Percentiles rank a stretch among this genome's conserved stretches.
phyloP scores from a whole-genome alignment of 2,797 vertebrate genomes.

The Acanthurus tractus region DNA sequence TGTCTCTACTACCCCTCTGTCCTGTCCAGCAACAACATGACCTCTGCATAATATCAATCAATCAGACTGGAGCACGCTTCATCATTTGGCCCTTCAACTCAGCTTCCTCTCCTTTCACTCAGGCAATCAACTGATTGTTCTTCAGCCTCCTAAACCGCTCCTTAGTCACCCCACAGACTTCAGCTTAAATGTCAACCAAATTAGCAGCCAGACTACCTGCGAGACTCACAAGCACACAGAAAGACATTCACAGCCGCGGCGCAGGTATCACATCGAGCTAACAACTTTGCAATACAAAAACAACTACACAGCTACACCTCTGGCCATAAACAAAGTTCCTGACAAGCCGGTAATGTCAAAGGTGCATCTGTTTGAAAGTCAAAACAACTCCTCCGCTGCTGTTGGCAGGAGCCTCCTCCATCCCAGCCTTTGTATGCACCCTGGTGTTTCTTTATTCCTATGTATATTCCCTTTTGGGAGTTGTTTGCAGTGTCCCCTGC shows the following conservation, averaged over 20 bases:
- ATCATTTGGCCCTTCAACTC: conserved; percentile 52
- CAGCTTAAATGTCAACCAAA: conserved; percentile 72
- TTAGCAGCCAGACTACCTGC: conserved; percentile 59
- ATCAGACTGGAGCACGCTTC: conserved; percentile 16
- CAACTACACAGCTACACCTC: conserved; percentile 8
- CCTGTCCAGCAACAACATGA: conserved; percentile 31
- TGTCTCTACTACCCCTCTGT: conserved; percentile 20
- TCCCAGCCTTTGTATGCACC: conserved; percentile 10
- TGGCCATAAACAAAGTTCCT: conserved; percentile 48
- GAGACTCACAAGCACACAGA: conserved; percentile 21
- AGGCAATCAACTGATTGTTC: conserved; percentile 70
- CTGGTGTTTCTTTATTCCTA: conserved; percentile 36
- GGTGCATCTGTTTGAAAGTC: conserved; percentile 29
- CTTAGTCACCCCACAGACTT: conserved; percentile 46
- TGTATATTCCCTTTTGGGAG: conserved; percentile 42
- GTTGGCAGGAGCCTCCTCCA: conserved; percentile 19
- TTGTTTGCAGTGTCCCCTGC: conserved; percentile 39
- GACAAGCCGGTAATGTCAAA: conserved; percentile 59
- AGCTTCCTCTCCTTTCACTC: conserved; percentile 44
- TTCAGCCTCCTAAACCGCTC: conserved; percentile 39
- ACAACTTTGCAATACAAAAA: conserved; percentile 32
- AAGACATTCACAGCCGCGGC: conserved; percentile 21
- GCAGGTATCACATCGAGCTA: conserved; percentile 11
- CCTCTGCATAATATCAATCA: conserved; percentile 67
- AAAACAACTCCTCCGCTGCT: conserved; percentile 31